Conservation (phyloP, 2,113 vertebrate species). For the Sitta europaea region DNA sequence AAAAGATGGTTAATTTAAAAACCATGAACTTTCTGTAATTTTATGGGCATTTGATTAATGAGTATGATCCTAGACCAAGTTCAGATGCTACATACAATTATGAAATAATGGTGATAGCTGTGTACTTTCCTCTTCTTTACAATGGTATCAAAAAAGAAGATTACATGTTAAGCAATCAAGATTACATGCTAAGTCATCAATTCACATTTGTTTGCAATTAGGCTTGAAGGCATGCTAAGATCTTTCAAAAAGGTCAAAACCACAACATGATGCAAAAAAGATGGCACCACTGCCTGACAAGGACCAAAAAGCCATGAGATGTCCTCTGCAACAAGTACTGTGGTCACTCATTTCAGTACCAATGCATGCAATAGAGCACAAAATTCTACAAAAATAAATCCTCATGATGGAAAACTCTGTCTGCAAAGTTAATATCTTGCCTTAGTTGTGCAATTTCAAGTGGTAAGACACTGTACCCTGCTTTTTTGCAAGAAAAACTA, state of each 20-base stretch:
- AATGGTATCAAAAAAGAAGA: neutral
- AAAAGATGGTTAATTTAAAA: rapidly evolving
- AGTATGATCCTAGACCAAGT: rapidly evolving
- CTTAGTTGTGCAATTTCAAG: neutral
- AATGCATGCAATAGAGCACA: rapidly evolving
- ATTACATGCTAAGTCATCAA: neutral
- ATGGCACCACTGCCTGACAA: neutral
- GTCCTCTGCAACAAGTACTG: neutral
- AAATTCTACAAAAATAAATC: neutral
- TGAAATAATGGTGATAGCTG: neutral
- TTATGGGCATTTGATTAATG: neutral
- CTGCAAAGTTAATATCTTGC: neutral
- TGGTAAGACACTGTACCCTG: neutral
- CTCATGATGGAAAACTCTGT: neutral
- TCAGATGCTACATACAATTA: neutral
- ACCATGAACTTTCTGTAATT: neutral
- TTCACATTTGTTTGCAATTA: neutral
- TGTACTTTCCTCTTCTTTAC: neutral
- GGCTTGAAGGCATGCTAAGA: neutral
- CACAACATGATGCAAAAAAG: neutral
- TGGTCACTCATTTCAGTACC: neutral
- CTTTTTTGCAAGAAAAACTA: neutral
- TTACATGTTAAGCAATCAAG: neutral
- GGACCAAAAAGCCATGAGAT: neutral
- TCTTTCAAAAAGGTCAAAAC: neutral